phyloP scores from a whole-genome alignment of 2,797 vertebrate genomes.

The Anniella stebbinsi region DNA sequence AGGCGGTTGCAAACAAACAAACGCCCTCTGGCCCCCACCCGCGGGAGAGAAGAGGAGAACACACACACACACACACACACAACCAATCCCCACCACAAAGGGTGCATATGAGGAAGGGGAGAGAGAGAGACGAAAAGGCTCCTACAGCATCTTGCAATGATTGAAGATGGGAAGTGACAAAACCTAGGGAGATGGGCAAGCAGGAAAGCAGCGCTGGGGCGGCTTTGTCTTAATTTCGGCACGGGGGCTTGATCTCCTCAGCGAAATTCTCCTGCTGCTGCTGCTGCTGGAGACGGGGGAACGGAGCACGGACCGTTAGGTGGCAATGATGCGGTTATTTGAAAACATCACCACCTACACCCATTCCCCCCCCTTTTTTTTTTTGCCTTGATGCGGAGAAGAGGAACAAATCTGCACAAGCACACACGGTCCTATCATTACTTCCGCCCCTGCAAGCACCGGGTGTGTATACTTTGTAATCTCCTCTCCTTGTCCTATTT shows the following conservation, averaged over 20 bases:
- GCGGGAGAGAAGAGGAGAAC: background rate
- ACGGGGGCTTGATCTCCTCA: conserved; percentile 44
- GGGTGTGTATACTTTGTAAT: background rate
- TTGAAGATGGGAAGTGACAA: background rate
- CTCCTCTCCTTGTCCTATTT: background rate
- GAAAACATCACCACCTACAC: background rate
- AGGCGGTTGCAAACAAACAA: conserved; percentile 78
- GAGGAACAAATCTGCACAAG: background rate
- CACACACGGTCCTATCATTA: too few relatives aligned
- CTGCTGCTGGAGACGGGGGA: background rate
- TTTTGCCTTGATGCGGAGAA: background rate
- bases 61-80: background rate
- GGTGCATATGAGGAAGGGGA: background rate
- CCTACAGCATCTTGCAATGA: background rate
- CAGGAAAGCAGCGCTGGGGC: background rate
- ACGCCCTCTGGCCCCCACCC: conserved; percentile 66
- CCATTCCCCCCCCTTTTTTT: background rate
- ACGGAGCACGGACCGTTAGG: conserved; percentile 6
- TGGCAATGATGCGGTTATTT: background rate
- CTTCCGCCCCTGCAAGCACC: background rate
- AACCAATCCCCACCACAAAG: conserved; percentile 2
- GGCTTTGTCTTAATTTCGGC: conserved; percentile 66
- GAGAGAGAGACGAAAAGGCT: background rate
- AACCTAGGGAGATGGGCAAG: conserved; percentile 18
- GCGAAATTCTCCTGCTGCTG: background rate